Evolutionary conservation across 2,888 invertebrate species (phyloP), one percentile per base, ranked within the genome.

Genomic region (Ptilodon capucinus): DNA sequence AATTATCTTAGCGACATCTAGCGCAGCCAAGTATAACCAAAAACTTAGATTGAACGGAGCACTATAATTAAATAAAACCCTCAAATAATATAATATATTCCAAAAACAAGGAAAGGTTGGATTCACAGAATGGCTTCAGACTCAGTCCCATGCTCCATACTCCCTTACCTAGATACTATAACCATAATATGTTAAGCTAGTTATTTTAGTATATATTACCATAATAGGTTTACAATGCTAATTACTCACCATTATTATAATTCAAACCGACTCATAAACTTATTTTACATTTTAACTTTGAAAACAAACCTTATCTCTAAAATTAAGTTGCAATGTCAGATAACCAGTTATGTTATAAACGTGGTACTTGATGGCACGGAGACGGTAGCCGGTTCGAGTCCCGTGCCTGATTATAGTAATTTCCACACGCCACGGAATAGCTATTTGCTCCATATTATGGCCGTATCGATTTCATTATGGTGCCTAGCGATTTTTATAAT

Each of bases 401-500:
- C 56, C 40, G 40, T 52, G 56, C 53, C 69, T 72, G 81, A 86
- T 86, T 82, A 85, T 79, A 83, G 85, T 86, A 84, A 86, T 86
- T 79, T 83, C 74, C 68, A 60, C 67, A 69, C 70, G 63, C 62
- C 67, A 54, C 67, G 54, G 60, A 62, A 65, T 74, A 71, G 76
- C 76, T 79, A 84, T 84, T 82, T 80, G 76, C 78, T 71, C 68
- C 73, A 74, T 72, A 75, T 79, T 79, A 77, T 77, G 80, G 74
- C 74, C 75, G 78, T 85, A 86, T 87, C 86, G 86, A 86, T 86
- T 86, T 84, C 84, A 85, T 86, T 86, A 86, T 74, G 73, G 79
- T 71, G 74, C 76, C 70, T 79, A 82, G 83, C 83, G 79, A 79
- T 79, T 79, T 80, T 79, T 77, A 74, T 65, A 64, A 51, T 68